These are phyloP conservation scores for Phymastichus coffea DNA, from an alignment of 1,140 invertebrate species.

Conservation along the genomic window DNA sequence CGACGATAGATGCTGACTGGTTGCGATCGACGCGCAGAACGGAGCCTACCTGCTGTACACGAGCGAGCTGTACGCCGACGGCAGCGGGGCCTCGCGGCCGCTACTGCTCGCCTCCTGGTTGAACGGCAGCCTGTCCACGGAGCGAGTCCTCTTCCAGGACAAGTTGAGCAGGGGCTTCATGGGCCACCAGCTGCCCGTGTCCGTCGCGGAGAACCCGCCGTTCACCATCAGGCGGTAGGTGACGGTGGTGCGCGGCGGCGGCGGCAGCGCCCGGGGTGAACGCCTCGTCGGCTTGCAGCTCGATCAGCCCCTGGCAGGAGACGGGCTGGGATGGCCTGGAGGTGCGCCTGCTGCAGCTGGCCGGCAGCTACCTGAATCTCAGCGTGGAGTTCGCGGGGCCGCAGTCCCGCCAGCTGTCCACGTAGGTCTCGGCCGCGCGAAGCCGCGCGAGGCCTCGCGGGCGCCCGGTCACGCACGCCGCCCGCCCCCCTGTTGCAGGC, in stretches of 20 bases:
- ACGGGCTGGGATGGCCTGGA: conserved; percentile 70
- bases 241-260: not conserved
- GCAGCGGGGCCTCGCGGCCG: conserved; percentile 64
- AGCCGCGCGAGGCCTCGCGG: conserved; percentile 60
- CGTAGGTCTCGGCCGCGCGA: too few relatives aligned
- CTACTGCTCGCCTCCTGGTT: conserved; percentile 68
- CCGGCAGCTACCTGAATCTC: conserved; percentile 67
- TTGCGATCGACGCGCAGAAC: too few relatives aligned
- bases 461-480: conserved; percentile 51
- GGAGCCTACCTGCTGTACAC: conserved; percentile 69
- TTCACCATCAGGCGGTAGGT: conserved; percentile 65
- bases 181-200: conserved; percentile 68
- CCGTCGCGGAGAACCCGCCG: conserved; percentile 68
- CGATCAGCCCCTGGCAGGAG: conserved; percentile 46
- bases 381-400: conserved; percentile 66
- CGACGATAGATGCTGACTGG: too few relatives aligned
- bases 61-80: conserved; percentile 68
- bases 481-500: conserved; percentile 42
- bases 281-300: conserved; percentile 30
- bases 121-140: conserved; percentile 58
- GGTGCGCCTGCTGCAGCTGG: conserved; percentile 61
- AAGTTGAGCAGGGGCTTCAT: conserved; percentile 69
- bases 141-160: conserved; percentile 65
- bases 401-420: too few relatives aligned
- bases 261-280: not conserved